These are phyloP conservation scores for Brienomyrus brachyistius DNA, from an alignment of 2,113 vertebrate genomes.

Conservation along the genomic window DNA sequence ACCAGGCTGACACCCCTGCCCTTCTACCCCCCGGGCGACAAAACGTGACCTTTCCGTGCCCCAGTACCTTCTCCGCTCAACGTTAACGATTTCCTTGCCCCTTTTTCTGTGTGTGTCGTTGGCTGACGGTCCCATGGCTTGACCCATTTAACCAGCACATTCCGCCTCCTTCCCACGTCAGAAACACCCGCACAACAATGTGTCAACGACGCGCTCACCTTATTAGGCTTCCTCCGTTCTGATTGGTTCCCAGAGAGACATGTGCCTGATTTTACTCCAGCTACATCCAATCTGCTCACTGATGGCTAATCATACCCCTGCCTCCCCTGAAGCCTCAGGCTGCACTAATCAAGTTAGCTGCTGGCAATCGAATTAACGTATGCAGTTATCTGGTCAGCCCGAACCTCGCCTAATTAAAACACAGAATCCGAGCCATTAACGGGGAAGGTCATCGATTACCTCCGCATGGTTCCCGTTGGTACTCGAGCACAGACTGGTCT, in stretches of 20 bases:
- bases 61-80: neutral
- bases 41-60: neutral
- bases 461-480: neutral
- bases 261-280: neutral
- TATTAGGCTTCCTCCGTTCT: neutral
- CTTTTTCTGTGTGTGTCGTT: neutral
- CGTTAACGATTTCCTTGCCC: neutral
- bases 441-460: neutral
- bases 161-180: neutral
- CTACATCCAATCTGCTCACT: neutral
- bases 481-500: neutral
- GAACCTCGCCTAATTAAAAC: constrained; percentile 3
- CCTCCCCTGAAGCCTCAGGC: neutral
- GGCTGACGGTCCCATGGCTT: neutral
- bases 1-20: neutral
- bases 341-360: constrained; percentile 3
- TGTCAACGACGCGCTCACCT: neutral
- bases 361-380: neutral
- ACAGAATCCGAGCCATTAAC: neutral
- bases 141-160: neutral
- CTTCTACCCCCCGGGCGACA: neutral
- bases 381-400: neutral
- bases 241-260: neutral
- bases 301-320: neutral
- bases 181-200: neutral